Percentiles rank a stretch among this genome's conserved stretches.
phyloP scores from a whole-genome alignment of 2,888 invertebrate genomes.

The Podabrus alpinus region DNA sequence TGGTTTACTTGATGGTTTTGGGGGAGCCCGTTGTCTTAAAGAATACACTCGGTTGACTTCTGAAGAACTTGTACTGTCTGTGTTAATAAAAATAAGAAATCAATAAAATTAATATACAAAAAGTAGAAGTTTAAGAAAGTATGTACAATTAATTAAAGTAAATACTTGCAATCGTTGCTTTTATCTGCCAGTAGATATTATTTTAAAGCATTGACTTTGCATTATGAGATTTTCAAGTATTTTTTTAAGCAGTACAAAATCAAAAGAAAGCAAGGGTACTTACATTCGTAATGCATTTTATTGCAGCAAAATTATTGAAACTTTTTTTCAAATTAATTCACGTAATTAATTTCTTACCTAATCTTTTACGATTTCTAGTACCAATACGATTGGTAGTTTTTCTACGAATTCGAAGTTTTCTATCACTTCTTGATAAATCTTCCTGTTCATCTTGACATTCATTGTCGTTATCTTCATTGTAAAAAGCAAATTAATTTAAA shows the following conservation, averaged over 20 bases:
- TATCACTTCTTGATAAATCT: conserved; percentile 39
- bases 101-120: background rate
- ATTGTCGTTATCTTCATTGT: conserved; percentile 7
- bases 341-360: conserved; percentile 21
- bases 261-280: background rate
- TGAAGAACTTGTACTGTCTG: conserved; percentile 45
- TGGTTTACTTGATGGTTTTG: conserved; percentile 46
- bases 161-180: background rate
- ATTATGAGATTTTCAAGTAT: background rate
- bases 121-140: background rate
- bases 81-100: background rate
- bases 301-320: background rate
- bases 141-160: background rate
- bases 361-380: conserved; percentile 35
- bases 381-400: conserved; percentile 30
- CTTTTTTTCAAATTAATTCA: background rate
- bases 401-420: conserved; percentile 34
- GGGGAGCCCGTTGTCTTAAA: conserved; percentile 45
- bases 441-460: conserved; percentile 23
- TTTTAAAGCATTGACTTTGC: no score
- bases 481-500: background rate
- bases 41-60: conserved; percentile 48
- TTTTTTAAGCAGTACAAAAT: background rate
- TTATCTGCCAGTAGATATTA: no score
- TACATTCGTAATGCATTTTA: background rate